Base-by-base conservation (phyloP, 2,113 vertebrate species). In the Chaetura pelagica region DNA sequence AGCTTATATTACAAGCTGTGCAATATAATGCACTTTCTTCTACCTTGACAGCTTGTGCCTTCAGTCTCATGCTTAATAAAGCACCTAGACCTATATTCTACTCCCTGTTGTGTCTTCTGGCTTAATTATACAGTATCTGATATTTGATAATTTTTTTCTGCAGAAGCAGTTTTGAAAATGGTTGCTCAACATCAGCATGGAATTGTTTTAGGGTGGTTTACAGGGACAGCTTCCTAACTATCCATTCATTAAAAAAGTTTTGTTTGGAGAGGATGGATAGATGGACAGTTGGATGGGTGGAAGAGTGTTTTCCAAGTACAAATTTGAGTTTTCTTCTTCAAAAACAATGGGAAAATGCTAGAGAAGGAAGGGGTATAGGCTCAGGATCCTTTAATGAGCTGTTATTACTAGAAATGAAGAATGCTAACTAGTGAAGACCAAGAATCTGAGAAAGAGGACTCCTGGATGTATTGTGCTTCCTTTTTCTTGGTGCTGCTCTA, bases 91-190 rank as follows among this genome's bases (percentile, higher is more conserved):
- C 30, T 77, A 46, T 74, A 29, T 96, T 95, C 93, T 94, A 34
- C 81, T 78, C 81, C 88, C 90, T 83, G 91, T 83, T 96, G 90
- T 93, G 89, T 87, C 95, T 97, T 88, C 75, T 93, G 96, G 83
- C 84, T 96, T 96, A 97, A 94, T 97, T 97, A 96, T 93, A 95
- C 75, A 73, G 67, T 97, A 96, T 97, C 96, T 63, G 90, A 92
- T 96, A 96, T 86, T 96, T 96, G 93, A 80, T 96, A 80, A 87
- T 94, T 91, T 54, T 54, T 96, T 95, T 91, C 90, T 96, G 78
- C 88, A 90, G 95, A 87, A 96, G 69, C 7, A 11, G 44, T 92
- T 96, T 85, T 73, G 23, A 89, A 93, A 89, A 82, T 95, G 95
- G 97, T 97, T 94, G 91, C 87, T 87, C 85, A 82, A 55, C 16